A percentile compares a stretch with the other conserved stretches of the same genome.
phyloP scores from a whole-genome alignment of 2,797 vertebrate species.

The Tangara arthus region DNA sequence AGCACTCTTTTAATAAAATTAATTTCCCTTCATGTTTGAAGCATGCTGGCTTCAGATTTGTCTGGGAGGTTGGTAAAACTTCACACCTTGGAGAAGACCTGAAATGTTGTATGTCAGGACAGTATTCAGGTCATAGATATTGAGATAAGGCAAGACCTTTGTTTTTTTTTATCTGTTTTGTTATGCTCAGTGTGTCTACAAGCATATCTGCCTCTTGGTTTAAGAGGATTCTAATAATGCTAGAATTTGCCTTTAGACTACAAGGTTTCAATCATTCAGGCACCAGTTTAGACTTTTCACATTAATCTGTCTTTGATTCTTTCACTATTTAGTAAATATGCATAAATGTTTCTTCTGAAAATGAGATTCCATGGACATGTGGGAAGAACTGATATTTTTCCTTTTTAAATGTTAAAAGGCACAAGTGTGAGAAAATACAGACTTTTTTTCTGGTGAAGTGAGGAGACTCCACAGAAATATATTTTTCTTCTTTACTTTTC shows the following conservation, averaged over 20 bases:
- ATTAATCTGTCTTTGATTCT: background rate
- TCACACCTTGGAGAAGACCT: slow-evolving; percentile 22
- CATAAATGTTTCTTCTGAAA: background rate
- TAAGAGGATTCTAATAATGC: background rate
- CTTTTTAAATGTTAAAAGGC: background rate
- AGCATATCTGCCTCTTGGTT: background rate
- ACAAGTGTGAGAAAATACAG: background rate
- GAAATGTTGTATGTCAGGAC: background rate
- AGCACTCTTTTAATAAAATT: slow-evolving; percentile 15
- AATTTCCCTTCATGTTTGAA: background rate
- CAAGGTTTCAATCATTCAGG: background rate
- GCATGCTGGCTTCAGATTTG: background rate
- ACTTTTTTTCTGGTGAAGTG: background rate
- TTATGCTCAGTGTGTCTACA: slow-evolving; percentile 10
- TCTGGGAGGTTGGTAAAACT: slow-evolving; percentile 11
- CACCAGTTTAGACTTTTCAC: background rate
- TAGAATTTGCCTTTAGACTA: background rate
- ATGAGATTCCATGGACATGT: background rate
- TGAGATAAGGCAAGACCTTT: slow-evolving; percentile 6
- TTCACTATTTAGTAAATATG: background rate
- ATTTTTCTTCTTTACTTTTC: background rate
- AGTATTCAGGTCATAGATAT: slow-evolving; percentile 23
- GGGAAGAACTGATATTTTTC: background rate
- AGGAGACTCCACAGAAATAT: background rate
- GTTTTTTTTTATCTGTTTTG: background rate